Percentiles rank a stretch among this genome's conserved stretches.
Conservation (phyloP, 2,797 vertebrate species). For the Chloroceryle inda region DNA sequence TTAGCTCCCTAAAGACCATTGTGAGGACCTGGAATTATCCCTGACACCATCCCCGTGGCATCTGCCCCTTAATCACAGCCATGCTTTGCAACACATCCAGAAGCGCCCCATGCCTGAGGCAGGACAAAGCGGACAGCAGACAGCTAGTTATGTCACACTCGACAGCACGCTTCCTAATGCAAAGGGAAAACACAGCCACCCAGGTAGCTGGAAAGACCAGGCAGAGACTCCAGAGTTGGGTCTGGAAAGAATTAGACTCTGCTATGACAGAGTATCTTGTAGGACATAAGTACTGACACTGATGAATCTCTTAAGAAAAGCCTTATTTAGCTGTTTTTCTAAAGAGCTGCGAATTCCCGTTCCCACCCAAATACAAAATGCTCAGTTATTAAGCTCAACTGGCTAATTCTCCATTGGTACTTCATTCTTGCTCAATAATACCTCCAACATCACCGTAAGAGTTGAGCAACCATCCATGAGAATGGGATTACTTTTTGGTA, state of each 20-base stretch:
- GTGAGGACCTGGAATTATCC: not conserved
- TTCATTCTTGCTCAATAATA: not conserved
- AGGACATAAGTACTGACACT: not conserved
- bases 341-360: not conserved
- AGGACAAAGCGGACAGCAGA: not conserved
- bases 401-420: not conserved
- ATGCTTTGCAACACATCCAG: not conserved
- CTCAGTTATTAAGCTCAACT: not conserved
- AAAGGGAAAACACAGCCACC: accelerated
- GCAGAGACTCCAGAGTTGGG: not conserved
- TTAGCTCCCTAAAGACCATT: not conserved
- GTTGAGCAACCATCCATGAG: conserved; percentile 1
- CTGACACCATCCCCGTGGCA: not conserved
- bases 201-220: not conserved
- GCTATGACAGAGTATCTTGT: not conserved
- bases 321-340: not conserved
- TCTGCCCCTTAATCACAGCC: not conserved
- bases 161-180: not conserved
- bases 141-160: not conserved
- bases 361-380: not conserved
- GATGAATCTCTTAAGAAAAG: not conserved
- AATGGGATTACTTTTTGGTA: not conserved
- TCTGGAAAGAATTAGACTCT: not conserved
- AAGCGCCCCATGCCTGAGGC: accelerated
- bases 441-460: conserved; percentile 12